These are phyloP conservation scores for Acromyrmex echinatior DNA, from an alignment of 1,140 invertebrate species.

Conservation along the genomic window DNA sequence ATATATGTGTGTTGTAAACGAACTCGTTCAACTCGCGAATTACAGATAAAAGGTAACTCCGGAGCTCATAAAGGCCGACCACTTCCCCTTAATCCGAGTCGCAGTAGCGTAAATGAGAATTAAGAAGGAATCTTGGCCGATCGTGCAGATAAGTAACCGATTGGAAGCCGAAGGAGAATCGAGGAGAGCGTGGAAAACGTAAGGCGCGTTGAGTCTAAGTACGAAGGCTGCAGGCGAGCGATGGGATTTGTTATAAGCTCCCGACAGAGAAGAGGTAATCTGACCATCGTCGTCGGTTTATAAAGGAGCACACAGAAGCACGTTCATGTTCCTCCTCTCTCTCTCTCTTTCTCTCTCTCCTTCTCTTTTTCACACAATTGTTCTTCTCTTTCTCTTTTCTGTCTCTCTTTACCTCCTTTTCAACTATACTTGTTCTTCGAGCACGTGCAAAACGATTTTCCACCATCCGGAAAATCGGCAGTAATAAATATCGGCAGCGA, in stretches of 20 bases:
- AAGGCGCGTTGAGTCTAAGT: slow-evolving; percentile 49
- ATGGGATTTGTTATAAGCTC: slow-evolving; percentile 61
- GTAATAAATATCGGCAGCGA: slow-evolving; percentile 76
- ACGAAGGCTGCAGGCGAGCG: slow-evolving; percentile 43
- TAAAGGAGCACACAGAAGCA: slow-evolving; percentile 23
- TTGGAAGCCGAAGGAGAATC: slow-evolving; percentile 32
- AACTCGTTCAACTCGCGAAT: slow-evolving; percentile 28
- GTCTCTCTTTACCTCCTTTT: background rate
- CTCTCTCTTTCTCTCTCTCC: background rate
- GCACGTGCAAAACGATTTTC: slow-evolving; percentile 54
- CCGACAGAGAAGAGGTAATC: slow-evolving; percentile 58
- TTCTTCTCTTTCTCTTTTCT: background rate
- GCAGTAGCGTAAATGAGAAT: slow-evolving; percentile 54
- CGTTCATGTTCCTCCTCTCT: background rate
- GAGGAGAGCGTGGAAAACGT: slow-evolving; percentile 38
- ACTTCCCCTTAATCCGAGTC: slow-evolving; percentile 24
- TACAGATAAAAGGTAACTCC: slow-evolving; percentile 47
- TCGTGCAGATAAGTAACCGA: slow-evolving; percentile 58
- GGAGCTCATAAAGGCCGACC: slow-evolving; percentile 18
- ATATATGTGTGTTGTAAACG: slow-evolving; percentile 23
- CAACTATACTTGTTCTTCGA: slow-evolving; percentile 4
- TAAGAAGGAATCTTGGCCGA: slow-evolving; percentile 52
- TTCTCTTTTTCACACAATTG: background rate
- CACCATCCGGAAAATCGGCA: slow-evolving; percentile 68
- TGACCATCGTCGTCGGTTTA: slow-evolving; percentile 57